Conservation (phyloP, 2,113 vertebrate genomes). For the Suncus etruscus region DNA sequence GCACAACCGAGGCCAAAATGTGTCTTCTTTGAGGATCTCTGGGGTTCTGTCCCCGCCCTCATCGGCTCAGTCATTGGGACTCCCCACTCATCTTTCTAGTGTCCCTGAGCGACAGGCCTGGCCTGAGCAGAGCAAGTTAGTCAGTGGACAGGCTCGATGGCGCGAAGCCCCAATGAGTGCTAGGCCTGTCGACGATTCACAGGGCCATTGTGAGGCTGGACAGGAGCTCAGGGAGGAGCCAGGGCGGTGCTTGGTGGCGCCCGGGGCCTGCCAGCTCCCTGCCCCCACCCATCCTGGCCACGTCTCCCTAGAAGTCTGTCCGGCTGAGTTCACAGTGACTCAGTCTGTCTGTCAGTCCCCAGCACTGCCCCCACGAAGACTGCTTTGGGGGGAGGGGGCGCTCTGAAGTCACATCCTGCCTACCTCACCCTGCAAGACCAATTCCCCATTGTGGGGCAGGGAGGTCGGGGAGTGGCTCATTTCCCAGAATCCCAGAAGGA, state of each 20-base stretch:
- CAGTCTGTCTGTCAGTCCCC: conserved; percentile 51
- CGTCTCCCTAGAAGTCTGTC: conserved; percentile 51
- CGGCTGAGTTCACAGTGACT: no score
- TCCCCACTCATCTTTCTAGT: no score
- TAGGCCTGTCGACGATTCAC: neutral
- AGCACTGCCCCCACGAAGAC: conserved; percentile 46
- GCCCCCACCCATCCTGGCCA: conserved; percentile 20
- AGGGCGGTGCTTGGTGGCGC: neutral
- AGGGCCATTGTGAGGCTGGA: conserved; percentile 12
- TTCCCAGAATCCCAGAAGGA: conserved; percentile 72
- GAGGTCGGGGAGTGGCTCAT: conserved; percentile 52
- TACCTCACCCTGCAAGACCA: conserved; percentile 66
- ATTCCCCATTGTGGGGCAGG: conserved; percentile 40
- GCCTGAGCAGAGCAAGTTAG: no score
- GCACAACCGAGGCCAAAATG: no score
- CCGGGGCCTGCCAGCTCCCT: neutral
- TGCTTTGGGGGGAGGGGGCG: conserved; percentile 4
- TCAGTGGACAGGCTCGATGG: no score
- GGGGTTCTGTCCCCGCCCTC: no score
- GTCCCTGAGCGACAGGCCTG: no score
- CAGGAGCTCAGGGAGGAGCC: neutral
- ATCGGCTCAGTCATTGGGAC: no score
- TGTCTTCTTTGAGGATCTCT: no score
- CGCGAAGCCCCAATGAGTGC: no score
- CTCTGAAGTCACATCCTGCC: conserved; percentile 80